Evolutionary conservation across 2,113 vertebrate genomes (phyloP), one percentile per base, ranked within the genome.

Genomic region (Bostrychus sinensis): DNA sequence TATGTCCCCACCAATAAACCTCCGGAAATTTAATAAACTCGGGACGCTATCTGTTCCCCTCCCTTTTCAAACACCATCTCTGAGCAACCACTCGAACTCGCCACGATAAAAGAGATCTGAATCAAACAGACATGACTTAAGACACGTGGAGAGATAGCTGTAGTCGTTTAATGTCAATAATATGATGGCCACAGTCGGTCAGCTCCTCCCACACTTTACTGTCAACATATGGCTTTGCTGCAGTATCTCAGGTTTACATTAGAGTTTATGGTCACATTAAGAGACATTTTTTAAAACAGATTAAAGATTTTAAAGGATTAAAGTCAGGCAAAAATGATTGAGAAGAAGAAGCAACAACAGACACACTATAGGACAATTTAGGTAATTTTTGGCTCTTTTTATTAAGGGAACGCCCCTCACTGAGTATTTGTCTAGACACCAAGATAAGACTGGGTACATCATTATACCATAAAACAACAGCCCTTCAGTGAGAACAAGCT

Each of bases 11-110:
- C 46, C 5, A 25, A 48, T 48, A 25, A 25, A 23, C 7, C 19
- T n/a, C 34, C 16, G 85, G 85, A 89, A 90, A 90, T 91, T 88
- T 88, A 91, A 92, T 92, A 74, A 89, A 36, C 75, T 39, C 41
- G 54, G 62, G 14, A 45, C 54, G 7, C 56, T 51, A 63, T 73
- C 25, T 77, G 60, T 63, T 46, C n/a, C 28, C 12, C 22, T 14
- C 37, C 22, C 77, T 91, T 28, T 75, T 20, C 80, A 93, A 92
- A 91, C 86, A 92, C 5, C 38, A 77, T 89, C 78, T 68, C 91
- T 75, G 48, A 56, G 91, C 90, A 91, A 92, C 90, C 2, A 1
- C 19, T 23, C 3, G 8, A 13, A 43, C 34, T 56, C 14, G 7
- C 2, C 1, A 0, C 39, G 56, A 63, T 10, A 22, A 46, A 22